Evolutionary conservation across 1,140 invertebrate genomes (phyloP), one percentile per base, ranked within the genome.

Genomic region (Drosophila funebris): DNA sequence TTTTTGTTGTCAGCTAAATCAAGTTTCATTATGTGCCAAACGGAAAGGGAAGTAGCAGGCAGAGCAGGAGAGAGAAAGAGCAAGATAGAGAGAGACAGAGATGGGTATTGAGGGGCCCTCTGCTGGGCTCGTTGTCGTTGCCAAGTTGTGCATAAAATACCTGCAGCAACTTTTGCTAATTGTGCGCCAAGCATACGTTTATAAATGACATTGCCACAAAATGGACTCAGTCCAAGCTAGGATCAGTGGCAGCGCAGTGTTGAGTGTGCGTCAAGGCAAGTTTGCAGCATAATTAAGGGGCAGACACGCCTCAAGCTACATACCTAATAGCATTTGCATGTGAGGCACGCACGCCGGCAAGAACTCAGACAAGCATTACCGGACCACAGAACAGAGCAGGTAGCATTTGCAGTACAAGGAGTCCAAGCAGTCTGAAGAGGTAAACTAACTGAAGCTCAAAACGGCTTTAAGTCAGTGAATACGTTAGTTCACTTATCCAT

Each of bases 1-100:
- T 87, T 87, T 85, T 82, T 87, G 82, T 83, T 87, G 82, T 88
- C 82, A 85, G 82, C 82, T 85, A 82, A 85, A 85, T 85, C 82
- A 85, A 88, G 82, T 85, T 85, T 85, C 82, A 85, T 85, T 87
- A 85, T 85, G 82, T 85, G 82, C 62, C 64, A 77, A 68, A 60
- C 46, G 48, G 61, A n/a, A 31, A 64, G 50, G 54, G 7, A 33
- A 11, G 43, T 6, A 24, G 31, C 50, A 56, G 36, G 53, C 52
- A 24, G 54, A 72, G 54, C 13, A 4, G 64, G 14, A 36, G 31
- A 22, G 13, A 13, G 27, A 14, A 6, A 39, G 22, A 57, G 9
- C 31, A 39, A 37, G 7, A 50, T 4, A 66, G 9, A 22, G 14
- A 39, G 18, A 29, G 4, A 22, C 4, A 63, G 24, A n/a, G 18